Conservation (phyloP, 1,140 invertebrate genomes). For the Drosophila santomea region DNA sequence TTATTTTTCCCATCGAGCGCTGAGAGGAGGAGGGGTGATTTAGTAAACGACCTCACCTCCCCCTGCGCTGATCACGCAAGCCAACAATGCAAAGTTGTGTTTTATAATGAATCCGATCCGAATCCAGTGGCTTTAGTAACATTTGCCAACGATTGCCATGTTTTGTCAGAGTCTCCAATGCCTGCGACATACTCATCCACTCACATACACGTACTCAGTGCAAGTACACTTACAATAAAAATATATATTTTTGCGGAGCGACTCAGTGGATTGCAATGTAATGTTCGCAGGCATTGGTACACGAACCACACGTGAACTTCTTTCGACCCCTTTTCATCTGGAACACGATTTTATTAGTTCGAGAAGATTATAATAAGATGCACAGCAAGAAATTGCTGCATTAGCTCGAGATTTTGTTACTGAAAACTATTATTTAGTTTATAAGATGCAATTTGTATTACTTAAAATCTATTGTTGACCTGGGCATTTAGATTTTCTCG, state of each 20-base stretch:
- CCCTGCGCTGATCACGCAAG: constrained; percentile 31
- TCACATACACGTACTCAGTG: constrained; percentile 11
- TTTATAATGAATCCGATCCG: constrained; percentile 47
- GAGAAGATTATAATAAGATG: constrained; percentile 9
- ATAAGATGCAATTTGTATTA: too few relatives aligned
- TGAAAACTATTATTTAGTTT: not conserved
- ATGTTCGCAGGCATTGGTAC: constrained; percentile 15
- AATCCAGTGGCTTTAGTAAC: constrained; percentile 46
- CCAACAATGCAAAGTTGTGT: constrained; percentile 50
- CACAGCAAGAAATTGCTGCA: not conserved
- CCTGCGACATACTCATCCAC: constrained; percentile 48
- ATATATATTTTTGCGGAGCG: constrained; percentile 25
- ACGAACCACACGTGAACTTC: constrained; percentile 55
- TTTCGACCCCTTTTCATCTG: constrained; percentile 39
- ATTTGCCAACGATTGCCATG: constrained; percentile 19
- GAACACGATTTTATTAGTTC: constrained; percentile 61
- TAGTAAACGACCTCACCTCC: constrained; percentile 10
- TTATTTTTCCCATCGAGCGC: constrained; percentile 57
- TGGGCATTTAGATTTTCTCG: constrained; percentile 7
- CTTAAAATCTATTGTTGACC: too few relatives aligned
- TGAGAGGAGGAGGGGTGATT: constrained; percentile 17
- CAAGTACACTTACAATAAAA: constrained; percentile 26
- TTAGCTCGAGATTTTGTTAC: not conserved
- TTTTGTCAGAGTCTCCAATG: constrained; percentile 44
- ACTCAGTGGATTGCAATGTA: constrained; percentile 33